Evolutionary conservation across 2,113 vertebrate species (phyloP).

Genomic region (Centropus bengalensis): DNA sequence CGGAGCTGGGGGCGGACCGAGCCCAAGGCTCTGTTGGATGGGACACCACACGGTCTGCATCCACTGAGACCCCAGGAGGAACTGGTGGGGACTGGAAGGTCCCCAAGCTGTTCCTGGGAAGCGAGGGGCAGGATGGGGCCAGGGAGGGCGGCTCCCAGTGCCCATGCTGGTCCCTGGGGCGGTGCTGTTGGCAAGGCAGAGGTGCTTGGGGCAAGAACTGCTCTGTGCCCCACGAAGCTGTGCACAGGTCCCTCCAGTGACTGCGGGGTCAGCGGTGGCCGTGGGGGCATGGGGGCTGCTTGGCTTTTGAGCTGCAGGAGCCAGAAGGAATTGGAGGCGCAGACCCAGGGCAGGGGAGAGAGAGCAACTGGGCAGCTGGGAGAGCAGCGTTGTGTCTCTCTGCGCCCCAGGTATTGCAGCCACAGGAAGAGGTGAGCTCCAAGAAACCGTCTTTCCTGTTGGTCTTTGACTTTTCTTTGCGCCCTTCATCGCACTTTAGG

Average conservation of each 20-base stretch:
- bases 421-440: not conserved
- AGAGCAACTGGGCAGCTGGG: not conserved
- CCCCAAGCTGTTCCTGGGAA: not conserved
- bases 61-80: not conserved
- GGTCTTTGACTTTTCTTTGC: fast-evolving
- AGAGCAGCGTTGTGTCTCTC: not conserved
- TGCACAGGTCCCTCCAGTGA: fast-evolving
- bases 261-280: fast-evolving
- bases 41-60: fast-evolving
- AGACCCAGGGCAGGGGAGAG: fast-evolving
- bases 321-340: fast-evolving
- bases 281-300: not conserved
- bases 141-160: not conserved
- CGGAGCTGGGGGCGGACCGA: not conserved
- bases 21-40: not conserved
- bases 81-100: fast-evolving
- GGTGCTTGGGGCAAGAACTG: not conserved
- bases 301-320: not conserved
- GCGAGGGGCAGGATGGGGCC: not conserved
- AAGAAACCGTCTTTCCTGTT: not conserved
- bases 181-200: not conserved
- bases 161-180: fast-evolving
- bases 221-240: not conserved
- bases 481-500: fast-evolving
- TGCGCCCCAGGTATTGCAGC: not conserved